Percentiles rank a stretch among this genome's conserved stretches.
These are phyloP conservation scores for Tiliacea aurago DNA, from an alignment of 2,888 invertebrate species.

Conservation along the genomic window DNA sequence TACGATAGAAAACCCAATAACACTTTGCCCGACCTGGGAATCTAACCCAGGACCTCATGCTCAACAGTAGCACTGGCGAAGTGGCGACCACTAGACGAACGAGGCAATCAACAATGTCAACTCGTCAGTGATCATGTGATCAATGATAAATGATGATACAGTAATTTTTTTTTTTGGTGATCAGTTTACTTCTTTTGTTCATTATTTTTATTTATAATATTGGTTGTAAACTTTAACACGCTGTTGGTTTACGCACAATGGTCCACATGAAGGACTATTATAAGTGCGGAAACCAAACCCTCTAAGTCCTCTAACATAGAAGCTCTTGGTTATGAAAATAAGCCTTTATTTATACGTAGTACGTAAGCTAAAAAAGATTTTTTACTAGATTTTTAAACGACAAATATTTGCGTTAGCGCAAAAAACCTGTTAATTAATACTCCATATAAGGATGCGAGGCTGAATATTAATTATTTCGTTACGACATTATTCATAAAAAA, in stretches of 20 bases:
- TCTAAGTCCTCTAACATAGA: no score
- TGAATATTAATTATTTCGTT: conserved; percentile 40
- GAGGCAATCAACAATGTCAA: not conserved
- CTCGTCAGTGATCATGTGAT: not conserved
- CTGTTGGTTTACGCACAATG: no score
- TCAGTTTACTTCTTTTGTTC: not conserved
- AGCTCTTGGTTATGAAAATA: not conserved
- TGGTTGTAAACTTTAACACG: no score
- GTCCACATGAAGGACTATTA: no score
- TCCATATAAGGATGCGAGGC: conserved; percentile 23
- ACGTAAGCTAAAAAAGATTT: not conserved
- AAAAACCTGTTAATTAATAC: conserved; percentile 34
- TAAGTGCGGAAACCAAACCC: no score
- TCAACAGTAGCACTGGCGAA: not conserved
- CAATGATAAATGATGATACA: not conserved
- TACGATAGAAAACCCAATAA: not conserved
- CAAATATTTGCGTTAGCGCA: conserved; percentile 4
- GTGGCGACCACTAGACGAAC: not conserved
- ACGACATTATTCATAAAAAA: conserved; percentile 9
- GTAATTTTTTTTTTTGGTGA: not conserved
- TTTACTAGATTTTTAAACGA: conserved; percentile 4
- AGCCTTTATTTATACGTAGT: not conserved
- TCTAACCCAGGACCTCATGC: not conserved
- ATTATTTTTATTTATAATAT: not conserved
- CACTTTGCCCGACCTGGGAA: no score